Conservation (phyloP, 2,888 invertebrate species). For the Morpho achilles region DNA sequence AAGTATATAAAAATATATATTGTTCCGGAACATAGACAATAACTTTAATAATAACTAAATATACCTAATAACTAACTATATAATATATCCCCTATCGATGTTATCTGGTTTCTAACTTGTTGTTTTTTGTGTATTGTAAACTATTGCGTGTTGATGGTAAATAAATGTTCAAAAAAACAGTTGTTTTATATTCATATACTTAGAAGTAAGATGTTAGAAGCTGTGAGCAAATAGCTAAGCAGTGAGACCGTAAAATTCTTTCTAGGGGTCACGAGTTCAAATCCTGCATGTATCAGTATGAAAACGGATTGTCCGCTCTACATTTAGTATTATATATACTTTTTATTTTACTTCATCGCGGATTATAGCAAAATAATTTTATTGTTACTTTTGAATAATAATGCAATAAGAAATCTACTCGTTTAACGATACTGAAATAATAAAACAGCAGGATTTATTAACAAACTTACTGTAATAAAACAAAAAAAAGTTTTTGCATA, state of each 20-base stretch:
- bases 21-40: constrained; percentile 10
- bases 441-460: no score
- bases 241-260: no score
- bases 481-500: not conserved
- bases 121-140: constrained; percentile 56
- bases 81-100: constrained; percentile 15
- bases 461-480: not conserved
- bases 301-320: no score
- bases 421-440: no score
- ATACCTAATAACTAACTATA: constrained; percentile 2
- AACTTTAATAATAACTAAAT: not conserved
- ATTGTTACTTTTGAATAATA: no score
- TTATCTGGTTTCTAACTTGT: constrained; percentile 38
- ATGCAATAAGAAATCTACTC: no score
- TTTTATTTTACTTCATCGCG: no score
- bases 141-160: constrained; percentile 71
- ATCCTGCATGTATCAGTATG: no score
- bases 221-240: no score
- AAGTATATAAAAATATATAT: not conserved
- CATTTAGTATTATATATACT: no score
- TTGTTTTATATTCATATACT: not conserved
- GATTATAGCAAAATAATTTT: no score
- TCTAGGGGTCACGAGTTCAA: no score
- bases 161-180: constrained; percentile 56
- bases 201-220: not conserved